phyloP scores from a whole-genome alignment of 2,888 invertebrate genomes.

The Apomyelois bistriatella region DNA sequence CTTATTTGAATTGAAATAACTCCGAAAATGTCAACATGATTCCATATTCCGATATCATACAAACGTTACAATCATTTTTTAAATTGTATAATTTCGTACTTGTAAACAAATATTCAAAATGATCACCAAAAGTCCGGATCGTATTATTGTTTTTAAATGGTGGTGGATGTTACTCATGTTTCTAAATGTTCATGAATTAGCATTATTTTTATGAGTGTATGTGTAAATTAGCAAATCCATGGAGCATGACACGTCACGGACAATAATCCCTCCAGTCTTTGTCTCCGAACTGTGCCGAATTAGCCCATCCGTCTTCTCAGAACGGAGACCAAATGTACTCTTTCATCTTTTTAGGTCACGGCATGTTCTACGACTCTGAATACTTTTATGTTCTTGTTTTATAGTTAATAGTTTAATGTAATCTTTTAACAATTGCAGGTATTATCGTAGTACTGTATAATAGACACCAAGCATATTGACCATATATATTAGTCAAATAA shows the following conservation, averaged over 20 bases:
- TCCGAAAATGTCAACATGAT: no score
- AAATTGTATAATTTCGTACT: no score
- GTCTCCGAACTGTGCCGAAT: conserved; percentile 36
- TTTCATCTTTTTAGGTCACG: conserved; percentile 21
- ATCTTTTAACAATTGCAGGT: background rate
- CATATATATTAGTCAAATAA: no score
- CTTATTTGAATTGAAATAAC: no score
- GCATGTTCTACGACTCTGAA: conserved; percentile 12
- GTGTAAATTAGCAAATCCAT: conserved; percentile 20
- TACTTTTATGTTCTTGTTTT: background rate
- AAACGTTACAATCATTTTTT: no score
- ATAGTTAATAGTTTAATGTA: background rate
- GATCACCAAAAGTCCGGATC: no score
- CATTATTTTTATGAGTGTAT: background rate
- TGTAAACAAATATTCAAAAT: no score
- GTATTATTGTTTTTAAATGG: no score
- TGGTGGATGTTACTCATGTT: no score
- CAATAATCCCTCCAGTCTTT: conserved; percentile 30
- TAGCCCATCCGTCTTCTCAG: conserved; percentile 37
- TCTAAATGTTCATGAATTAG: background rate
- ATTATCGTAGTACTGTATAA: no score
- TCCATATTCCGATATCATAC: no score
- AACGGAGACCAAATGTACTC: conserved; percentile 23
- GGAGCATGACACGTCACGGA: conserved; percentile 26
- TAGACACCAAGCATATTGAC: no score